Evolutionary conservation across 2,888 invertebrate species (phyloP).

Genomic region (Orchesella flavescens): DNA sequence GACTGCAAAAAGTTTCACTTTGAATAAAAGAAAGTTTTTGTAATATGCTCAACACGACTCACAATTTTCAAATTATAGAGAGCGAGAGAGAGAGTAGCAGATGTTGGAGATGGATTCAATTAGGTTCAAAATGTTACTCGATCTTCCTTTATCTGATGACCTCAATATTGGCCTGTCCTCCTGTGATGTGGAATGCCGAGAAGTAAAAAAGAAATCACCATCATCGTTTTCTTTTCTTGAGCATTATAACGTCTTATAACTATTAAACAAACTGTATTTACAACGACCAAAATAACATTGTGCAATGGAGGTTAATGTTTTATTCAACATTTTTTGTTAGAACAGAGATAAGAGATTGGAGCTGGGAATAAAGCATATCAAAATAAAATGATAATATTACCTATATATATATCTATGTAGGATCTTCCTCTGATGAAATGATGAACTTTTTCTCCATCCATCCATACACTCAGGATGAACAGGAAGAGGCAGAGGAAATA

Average conservation of each 20-base stretch:
- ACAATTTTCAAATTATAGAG: background rate
- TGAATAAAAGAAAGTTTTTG: no score
- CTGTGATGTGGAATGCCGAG: background rate
- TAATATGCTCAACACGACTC: no score
- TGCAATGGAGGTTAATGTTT: constrained; percentile 27
- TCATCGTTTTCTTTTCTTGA: background rate
- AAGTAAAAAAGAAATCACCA: constrained; percentile 7
- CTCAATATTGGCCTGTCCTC: no score
- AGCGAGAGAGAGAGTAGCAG: constrained; percentile 5
- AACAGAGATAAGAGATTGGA: constrained; percentile 36
- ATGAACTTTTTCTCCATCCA: no score
- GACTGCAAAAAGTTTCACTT: no score
- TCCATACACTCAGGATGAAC: no score
- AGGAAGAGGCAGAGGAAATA: no score
- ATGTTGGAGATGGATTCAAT: constrained; percentile 49
- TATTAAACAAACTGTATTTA: background rate
- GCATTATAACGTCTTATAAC: background rate
- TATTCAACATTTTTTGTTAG: constrained; percentile 30
- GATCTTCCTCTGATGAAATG: no score
- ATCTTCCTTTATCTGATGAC: constrained; percentile 20
- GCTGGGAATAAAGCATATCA: constrained; percentile 19
- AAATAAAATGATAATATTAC: constrained; percentile 34
- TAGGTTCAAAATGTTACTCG: constrained; percentile 27
- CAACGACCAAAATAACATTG: no score
- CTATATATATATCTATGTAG: no score